Conservation (phyloP, 2,888 invertebrate genomes). For the Brassicogethes aeneus region DNA sequence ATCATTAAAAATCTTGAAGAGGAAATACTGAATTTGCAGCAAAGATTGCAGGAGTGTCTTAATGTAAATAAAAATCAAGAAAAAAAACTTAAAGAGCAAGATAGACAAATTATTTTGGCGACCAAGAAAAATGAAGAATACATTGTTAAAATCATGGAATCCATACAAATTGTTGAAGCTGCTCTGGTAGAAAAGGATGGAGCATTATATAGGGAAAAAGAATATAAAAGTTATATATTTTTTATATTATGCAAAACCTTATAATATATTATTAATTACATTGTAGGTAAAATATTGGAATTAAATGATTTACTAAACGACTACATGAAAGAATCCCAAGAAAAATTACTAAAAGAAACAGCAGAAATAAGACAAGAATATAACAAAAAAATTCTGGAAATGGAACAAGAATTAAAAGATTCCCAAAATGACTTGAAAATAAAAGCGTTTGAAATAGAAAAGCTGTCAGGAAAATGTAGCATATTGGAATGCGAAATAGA, state of each 20-base stretch:
- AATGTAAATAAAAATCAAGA: conserved; percentile 36
- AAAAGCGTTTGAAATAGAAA: conserved; percentile 48
- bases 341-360: conserved; percentile 50
- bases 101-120: conserved; percentile 35
- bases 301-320: conserved; percentile 46
- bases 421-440: conserved; percentile 49
- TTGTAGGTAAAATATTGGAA: conserved; percentile 47
- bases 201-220: conserved; percentile 43
- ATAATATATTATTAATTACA: too few relatives aligned
- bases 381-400: conserved; percentile 49
- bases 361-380: conserved; percentile 48
- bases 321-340: conserved; percentile 48
- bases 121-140: conserved; percentile 43
- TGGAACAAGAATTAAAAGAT: conserved; percentile 48
- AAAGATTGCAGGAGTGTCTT: conserved; percentile 31
- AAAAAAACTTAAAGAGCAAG: conserved; percentile 37
- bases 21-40: conserved; percentile 43
- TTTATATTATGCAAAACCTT: too few relatives aligned
- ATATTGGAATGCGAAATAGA: conserved; percentile 45
- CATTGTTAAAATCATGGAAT: conserved; percentile 48
- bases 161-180: conserved; percentile 48
- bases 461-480: conserved; percentile 46
- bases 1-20: conserved; percentile 39
- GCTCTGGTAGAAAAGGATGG: conserved; percentile 48
- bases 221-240: conserved; percentile 32